Percentiles rank a stretch among this genome's conserved stretches.
phyloP scores from a whole-genome alignment of 2,888 invertebrate genomes.

The Plebejus anna region DNA sequence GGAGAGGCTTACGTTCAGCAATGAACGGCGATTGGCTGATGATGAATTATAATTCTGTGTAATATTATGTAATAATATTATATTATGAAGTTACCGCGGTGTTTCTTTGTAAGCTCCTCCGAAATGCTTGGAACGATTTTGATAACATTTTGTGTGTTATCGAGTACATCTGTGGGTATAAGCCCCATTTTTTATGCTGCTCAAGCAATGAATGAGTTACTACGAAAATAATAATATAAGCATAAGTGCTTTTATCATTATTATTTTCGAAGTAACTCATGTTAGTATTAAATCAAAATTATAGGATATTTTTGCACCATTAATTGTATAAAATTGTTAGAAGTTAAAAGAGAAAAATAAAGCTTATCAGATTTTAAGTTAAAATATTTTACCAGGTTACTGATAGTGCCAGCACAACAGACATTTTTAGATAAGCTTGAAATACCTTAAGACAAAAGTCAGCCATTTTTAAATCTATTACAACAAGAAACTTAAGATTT shows the following conservation, averaged over 20 bases:
- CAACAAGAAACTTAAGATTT: not conserved
- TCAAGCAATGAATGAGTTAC: no score
- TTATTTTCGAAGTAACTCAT: not conserved
- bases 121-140: no score
- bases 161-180: not conserved
- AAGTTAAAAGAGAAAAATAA: not conserved
- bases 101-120: no score
- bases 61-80: no score
- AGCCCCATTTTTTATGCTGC: no score
- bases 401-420: conserved; percentile 13
- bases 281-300: not conserved
- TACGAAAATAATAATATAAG: no score
- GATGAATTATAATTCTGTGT: no score
- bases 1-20: no score
- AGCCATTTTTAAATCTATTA: conserved; percentile 2
- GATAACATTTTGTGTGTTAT: not conserved
- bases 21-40: not conserved
- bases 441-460: conserved; percentile 19
- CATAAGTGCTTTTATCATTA: no score
- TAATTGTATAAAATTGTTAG: not conserved
- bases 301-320: not conserved
- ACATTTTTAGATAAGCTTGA: conserved; percentile 19
- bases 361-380: conserved; percentile 13
- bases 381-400: conserved; percentile 2
- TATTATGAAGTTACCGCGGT: no score